Evolutionary conservation across 2,888 invertebrate species (phyloP).

Genomic region (Drosophila phalerata): DNA sequence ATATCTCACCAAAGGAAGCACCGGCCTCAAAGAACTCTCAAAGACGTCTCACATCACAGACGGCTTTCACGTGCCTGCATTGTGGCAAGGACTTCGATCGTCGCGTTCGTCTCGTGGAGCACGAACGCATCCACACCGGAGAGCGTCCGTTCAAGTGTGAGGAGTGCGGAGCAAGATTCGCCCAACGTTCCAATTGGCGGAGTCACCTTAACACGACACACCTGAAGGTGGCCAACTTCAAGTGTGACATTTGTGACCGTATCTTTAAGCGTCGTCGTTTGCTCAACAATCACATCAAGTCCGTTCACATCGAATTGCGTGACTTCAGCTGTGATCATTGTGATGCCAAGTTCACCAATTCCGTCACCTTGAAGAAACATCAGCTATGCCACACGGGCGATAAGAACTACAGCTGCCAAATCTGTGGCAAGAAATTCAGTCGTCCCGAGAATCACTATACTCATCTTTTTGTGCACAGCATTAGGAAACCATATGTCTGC

Average conservation of each 20-base stretch:
- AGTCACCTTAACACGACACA: conserved; percentile 93
- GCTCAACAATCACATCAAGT: conserved; percentile 93
- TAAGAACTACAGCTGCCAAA: conserved; percentile 91
- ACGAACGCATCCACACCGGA: conserved; percentile 92
- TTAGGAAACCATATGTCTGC: conserved; percentile 95
- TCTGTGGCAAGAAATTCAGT: conserved; percentile 94
- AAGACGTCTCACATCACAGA: background rate
- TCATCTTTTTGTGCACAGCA: conserved; percentile 93
- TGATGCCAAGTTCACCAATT: conserved; percentile 92
- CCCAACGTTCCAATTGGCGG: conserved; percentile 93
- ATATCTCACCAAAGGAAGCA: background rate
- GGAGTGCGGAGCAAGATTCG: conserved; percentile 91
- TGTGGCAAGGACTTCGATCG: conserved; percentile 86
- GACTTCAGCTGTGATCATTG: conserved; percentile 91
- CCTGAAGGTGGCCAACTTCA: conserved; percentile 89
- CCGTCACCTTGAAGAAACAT: conserved; percentile 92
- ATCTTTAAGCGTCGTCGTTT: conserved; percentile 89
- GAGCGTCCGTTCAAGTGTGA: conserved; percentile 93
- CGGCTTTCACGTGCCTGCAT: conserved; percentile 12
- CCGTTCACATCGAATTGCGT: conserved; percentile 92
- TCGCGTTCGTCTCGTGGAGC: conserved; percentile 92
- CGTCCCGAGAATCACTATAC: conserved; percentile 94
- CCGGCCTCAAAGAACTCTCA: background rate
- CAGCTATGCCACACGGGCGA: conserved; percentile 91
- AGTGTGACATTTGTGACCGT: conserved; percentile 90